Evolutionary conservation across 2,797 vertebrate genomes (phyloP).

Genomic region (Pyrocephalus nanus): DNA sequence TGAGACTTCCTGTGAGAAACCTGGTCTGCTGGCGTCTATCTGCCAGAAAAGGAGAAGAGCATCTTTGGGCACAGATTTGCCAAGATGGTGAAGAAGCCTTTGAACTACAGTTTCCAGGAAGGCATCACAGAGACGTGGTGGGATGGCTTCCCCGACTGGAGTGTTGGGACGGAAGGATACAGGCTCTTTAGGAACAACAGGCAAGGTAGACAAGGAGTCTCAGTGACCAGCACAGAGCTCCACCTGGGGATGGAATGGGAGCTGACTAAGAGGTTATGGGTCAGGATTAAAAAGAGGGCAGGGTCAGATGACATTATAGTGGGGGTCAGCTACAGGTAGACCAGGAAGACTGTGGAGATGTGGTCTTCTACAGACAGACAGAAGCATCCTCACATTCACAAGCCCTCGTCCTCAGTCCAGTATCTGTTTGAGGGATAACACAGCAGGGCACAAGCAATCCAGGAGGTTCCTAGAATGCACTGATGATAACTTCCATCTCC

Average conservation of each 20-base stretch:
- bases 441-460: accelerated
- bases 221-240: background rate
- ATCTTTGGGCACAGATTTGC: background rate
- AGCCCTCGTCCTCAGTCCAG: background rate
- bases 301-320: background rate
- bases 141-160: background rate
- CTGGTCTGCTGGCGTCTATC: background rate
- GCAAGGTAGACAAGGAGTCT: background rate
- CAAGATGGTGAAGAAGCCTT: background rate
- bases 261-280: background rate
- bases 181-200: background rate
- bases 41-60: background rate
- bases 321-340: no score
- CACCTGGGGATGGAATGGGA: background rate
- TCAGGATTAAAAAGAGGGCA: background rate
- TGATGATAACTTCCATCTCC: background rate
- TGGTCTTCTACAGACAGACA: background rate
- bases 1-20: background rate
- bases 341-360: background rate
- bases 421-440: background rate
- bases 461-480: accelerated
- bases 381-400: background rate
- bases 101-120: background rate
- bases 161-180: background rate
- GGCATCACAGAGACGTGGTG: background rate